Evolutionary conservation across 2,888 invertebrate genomes (phyloP).

Genomic region (Laspeyria flexula): DNA sequence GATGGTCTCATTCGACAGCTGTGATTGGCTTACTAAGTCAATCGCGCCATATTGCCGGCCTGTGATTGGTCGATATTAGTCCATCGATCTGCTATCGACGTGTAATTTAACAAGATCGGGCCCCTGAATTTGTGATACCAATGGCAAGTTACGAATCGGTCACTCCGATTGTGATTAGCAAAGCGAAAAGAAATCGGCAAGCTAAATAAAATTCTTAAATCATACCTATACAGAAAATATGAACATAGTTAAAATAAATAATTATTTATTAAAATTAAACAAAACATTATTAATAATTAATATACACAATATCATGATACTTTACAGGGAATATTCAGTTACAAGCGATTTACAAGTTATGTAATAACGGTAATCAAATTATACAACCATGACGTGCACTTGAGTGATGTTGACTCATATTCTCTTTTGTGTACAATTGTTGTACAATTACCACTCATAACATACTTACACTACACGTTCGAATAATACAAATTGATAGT

Average conservation of each 20-base stretch:
- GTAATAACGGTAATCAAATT: slow-evolving; percentile 41
- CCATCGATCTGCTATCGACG: too few species aligned
- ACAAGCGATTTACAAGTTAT: slow-evolving; percentile 64
- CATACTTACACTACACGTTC: too few species aligned
- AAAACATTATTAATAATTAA: slow-evolving; percentile 57
- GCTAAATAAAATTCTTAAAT: slow-evolving; percentile 63
- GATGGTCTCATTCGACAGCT: too few species aligned
- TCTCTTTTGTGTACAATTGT: too few species aligned
- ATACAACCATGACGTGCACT: slow-evolving; percentile 47
- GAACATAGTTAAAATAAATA: slow-evolving; percentile 73
- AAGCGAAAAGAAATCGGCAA: slow-evolving; percentile 71
- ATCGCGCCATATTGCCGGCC: too few species aligned
- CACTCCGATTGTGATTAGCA: slow-evolving; percentile 43
- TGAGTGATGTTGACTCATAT: background rate
- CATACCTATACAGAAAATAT: slow-evolving; percentile 65
- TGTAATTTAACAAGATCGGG: too few species aligned
- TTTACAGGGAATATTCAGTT: slow-evolving; percentile 56
- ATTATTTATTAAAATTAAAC: slow-evolving; percentile 63
- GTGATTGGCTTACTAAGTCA: too few species aligned
- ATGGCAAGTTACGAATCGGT: slow-evolving; percentile 69
- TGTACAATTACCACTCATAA: too few species aligned
- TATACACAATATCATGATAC: slow-evolving; percentile 60
- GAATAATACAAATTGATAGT: too few species aligned
- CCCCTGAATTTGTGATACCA: slow-evolving; percentile 63
- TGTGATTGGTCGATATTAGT: too few species aligned